Percentiles rank a stretch among this genome's conserved stretches.
phyloP scores from a whole-genome alignment of 1,140 invertebrate genomes.

The Caenorhabditis tropicalis region DNA sequence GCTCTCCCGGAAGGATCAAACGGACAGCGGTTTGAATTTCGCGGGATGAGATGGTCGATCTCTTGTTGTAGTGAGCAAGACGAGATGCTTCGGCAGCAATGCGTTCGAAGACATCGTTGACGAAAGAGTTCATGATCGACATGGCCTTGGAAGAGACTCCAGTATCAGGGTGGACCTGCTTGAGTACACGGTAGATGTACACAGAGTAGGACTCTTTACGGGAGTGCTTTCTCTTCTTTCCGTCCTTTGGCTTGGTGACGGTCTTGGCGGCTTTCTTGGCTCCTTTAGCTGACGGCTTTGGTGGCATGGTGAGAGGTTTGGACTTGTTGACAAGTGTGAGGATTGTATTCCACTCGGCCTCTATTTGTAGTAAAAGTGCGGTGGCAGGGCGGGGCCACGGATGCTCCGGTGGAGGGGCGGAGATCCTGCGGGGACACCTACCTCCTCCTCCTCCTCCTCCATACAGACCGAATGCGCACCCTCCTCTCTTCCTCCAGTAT shows the following conservation, averaged over 20 bases:
- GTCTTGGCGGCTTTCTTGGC: slow-evolving; percentile 75
- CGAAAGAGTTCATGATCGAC: slow-evolving; percentile 79
- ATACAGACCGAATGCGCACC: neutral
- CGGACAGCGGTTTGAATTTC: slow-evolving; percentile 74
- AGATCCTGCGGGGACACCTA: neutral
- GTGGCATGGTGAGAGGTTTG: slow-evolving; percentile 69
- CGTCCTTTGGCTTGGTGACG: slow-evolving; percentile 73
- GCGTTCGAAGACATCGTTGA: slow-evolving; percentile 79
- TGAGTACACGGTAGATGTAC: slow-evolving; percentile 69
- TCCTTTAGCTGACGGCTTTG: slow-evolving; percentile 73
- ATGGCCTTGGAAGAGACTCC: slow-evolving; percentile 76
- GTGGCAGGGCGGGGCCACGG: neutral
- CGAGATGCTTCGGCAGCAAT: slow-evolving; percentile 79
- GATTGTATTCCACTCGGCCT: neutral
- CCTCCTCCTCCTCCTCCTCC: neutral
- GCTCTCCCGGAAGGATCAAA: slow-evolving; percentile 71
- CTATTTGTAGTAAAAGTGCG: neutral
- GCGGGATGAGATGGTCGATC: slow-evolving; percentile 74
- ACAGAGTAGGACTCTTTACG: slow-evolving; percentile 72
- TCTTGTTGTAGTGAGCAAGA: slow-evolving; percentile 80
- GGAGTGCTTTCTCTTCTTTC: slow-evolving; percentile 73
- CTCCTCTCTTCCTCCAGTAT: neutral
- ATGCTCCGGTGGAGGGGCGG: neutral
- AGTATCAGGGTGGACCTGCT: slow-evolving; percentile 73
- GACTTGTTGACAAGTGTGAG: neutral